Evolutionary conservation across 2,888 invertebrate genomes (phyloP), one percentile per base, ranked within the genome.

Genomic region (Mystacides longicornis): DNA sequence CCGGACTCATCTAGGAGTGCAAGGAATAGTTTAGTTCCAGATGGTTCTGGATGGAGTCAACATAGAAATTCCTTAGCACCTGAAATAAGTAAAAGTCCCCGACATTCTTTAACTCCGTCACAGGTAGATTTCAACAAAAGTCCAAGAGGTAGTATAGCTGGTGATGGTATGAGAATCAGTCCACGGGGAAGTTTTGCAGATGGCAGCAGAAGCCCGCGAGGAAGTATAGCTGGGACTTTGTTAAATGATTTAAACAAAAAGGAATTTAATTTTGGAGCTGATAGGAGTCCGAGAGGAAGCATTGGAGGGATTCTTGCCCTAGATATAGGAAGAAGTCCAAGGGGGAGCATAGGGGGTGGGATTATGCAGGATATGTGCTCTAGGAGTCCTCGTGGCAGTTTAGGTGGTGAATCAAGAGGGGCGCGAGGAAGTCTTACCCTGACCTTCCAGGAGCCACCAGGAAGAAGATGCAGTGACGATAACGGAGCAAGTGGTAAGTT

Each of bases 1-100:
- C 75, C 77, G 49, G 75, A 77, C 47, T 70, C 71, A 2, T 77
- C 77, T 0, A 73, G 82, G 49, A 82, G 80, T 65, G 82, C 83
- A 0, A 70, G 83, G 55, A 77, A 83, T 61, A 83, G 82, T 60
- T 72, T 83, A 52, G 75, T 79, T 0, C 81, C 82, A 4, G 83
- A 82, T 55, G 76, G 73, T 0, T 73, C 74, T 1, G 66, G 73
- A 1, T 74, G 80, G 68, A 79, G 77, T 55, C 79, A 81, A 64
- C 81, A 82, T 0, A 71, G 85, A 51, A 81, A 82, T 64, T 83
- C 83, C 16, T 74, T 85, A 50, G 76, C 81, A 31, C 83, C 84
- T 19, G 85, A 83, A 48, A 69, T 76, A 82, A 49, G 77, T 1
- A 73, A 83, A 61, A 84, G 81, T 68, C 81, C 83, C 0, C 71